Conservation (phyloP, 2,113 vertebrate species). For the Sterrhoptilus dennistouni region DNA sequence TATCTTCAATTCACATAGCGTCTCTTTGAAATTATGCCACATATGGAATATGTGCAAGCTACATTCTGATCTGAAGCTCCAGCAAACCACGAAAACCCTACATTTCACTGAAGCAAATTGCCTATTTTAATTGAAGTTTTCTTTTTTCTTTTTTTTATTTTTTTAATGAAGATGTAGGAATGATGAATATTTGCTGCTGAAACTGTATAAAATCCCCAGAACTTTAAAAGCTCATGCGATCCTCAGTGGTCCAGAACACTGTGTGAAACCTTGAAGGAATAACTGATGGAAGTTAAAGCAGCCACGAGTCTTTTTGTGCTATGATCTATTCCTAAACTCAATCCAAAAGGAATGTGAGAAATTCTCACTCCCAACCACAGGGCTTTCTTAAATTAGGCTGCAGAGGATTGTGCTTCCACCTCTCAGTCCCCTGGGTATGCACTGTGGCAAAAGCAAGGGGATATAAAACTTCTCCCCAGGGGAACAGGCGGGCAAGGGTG, state of each 20-base stretch:
- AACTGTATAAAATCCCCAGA: neutral
- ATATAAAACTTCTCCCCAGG: neutral
- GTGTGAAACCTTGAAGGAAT: neutral
- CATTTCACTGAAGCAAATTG: neutral
- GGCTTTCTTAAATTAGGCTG: neutral
- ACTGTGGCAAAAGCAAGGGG: neutral
- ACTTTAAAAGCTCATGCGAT: neutral
- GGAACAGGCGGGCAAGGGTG: neutral
- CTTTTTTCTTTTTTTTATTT: neutral
- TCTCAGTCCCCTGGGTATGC: neutral
- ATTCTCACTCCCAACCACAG: neutral
- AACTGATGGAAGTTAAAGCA: neutral
- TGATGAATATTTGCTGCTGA: conserved; percentile 1
- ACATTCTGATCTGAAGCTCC: neutral
- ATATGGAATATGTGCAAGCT: conserved; percentile 1
- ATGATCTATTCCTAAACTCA: conserved; percentile 30
- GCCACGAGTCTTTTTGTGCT: neutral
- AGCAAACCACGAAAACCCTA: neutral
- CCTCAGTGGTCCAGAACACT: neutral
- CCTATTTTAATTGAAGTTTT: neutral
- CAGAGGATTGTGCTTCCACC: neutral
- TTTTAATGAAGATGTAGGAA: neutral
- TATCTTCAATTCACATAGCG: neutral
- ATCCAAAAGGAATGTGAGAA: neutral
- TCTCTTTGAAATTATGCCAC: conserved; percentile 35